phyloP scores from a whole-genome alignment of 2,797 vertebrate genomes.

The Pangasius djambal region DNA sequence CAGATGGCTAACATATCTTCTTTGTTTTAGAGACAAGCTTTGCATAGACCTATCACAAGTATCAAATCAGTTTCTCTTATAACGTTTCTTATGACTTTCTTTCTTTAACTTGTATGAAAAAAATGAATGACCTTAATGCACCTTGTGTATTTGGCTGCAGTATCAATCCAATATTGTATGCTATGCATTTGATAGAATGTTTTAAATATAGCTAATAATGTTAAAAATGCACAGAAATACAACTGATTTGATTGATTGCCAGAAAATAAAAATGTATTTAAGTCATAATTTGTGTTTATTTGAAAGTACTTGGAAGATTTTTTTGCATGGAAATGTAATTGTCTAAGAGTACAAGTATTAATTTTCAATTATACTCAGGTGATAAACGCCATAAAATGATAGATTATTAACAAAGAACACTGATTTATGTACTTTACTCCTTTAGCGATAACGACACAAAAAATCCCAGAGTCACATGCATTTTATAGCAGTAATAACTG shows the following conservation, averaged over 20 bases:
- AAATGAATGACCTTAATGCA: not conserved
- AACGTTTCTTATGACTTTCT: not conserved
- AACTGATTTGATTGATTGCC: not conserved
- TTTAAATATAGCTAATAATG: not conserved
- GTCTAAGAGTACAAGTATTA: too few species aligned
- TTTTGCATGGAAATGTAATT: not conserved
- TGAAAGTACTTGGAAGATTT: not conserved
- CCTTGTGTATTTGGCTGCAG: not conserved
- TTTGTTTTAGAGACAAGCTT: not conserved
- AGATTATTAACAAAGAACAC: not conserved
- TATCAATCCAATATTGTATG: not conserved
- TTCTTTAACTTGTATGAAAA: not conserved
- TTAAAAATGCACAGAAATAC: not conserved
- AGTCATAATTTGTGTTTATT: not conserved
- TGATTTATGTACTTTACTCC: not conserved
- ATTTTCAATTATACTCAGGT: not conserved
- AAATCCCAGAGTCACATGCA: not conserved
- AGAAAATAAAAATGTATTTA: not conserved
- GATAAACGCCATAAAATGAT: not conserved
- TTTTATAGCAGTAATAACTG: not conserved
- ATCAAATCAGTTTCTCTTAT: not conserved
- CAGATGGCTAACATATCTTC: not conserved
- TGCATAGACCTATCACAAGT: not conserved
- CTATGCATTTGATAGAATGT: not conserved
- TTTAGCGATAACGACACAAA: not conserved